A percentile compares a stretch with the other conserved stretches of the same genome.
Evolutionary conservation across 1,140 invertebrate species (phyloP).

Genomic region (Cotesia vestalis): DNA sequence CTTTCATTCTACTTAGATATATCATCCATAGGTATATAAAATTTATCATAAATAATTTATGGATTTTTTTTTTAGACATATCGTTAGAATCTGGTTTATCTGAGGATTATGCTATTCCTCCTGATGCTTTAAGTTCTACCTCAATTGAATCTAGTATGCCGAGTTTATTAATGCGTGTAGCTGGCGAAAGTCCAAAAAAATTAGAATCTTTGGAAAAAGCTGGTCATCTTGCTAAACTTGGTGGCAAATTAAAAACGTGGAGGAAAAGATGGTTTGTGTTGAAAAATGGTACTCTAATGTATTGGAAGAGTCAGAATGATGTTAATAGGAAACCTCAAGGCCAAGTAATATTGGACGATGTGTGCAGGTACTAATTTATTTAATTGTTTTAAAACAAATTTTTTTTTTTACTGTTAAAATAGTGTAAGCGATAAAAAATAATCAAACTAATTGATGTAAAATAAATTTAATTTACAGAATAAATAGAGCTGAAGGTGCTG

Average conservation of each 20-base stretch:
- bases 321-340: conserved; percentile 89
- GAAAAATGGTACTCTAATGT: conserved; percentile 88
- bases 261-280: conserved; percentile 93
- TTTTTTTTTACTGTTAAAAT: neutral
- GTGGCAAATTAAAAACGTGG: conserved; percentile 96
- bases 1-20: neutral
- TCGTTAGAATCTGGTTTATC: conserved; percentile 93
- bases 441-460: neutral
- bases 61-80: conserved; percentile 73
- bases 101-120: conserved; percentile 95
- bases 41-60: conserved; percentile 27
- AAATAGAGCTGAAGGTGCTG: conserved; percentile 86
- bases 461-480: conserved; percentile 69
- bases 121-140: conserved; percentile 85
- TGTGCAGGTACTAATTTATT: conserved; percentile 68
- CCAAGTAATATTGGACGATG: conserved; percentile 89
- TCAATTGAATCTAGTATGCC: conserved; percentile 78
- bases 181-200: conserved; percentile 75
- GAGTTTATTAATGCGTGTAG: conserved; percentile 72
- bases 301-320: conserved; percentile 94
- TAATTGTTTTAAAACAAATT: neutral
- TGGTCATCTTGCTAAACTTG: conserved; percentile 92
- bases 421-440: neutral
- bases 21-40: too few relatives aligned
- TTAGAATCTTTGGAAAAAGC: conserved; percentile 87